These are phyloP conservation scores for Ptilorrhoa leucosticta DNA, from an alignment of 2,113 vertebrate species.

Conservation along the genomic window DNA sequence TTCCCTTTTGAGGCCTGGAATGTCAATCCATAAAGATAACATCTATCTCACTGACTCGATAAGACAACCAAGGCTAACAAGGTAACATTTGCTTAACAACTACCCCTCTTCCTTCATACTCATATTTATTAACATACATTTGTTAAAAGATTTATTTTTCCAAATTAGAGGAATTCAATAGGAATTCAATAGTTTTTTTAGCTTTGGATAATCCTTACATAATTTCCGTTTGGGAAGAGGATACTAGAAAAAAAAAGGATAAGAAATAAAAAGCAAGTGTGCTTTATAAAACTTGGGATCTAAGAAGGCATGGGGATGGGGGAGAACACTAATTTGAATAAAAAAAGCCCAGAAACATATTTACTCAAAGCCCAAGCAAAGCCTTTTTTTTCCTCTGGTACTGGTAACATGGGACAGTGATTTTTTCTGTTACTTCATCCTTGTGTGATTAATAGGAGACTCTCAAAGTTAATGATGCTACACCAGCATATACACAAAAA, in stretches of 20 bases:
- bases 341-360: background rate
- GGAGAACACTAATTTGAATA: background rate
- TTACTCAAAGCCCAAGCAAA: background rate
- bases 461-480: background rate
- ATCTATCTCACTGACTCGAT: background rate
- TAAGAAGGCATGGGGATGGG: accelerated
- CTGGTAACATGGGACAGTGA: background rate
- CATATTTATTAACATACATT: background rate
- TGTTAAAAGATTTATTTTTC: background rate
- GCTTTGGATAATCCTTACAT: background rate
- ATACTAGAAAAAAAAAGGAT: background rate
- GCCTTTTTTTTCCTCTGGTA: background rate
- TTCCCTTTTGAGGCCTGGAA: background rate
- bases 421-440: background rate
- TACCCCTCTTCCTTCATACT: background rate
- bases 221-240: background rate
- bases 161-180: background rate
- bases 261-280: background rate
- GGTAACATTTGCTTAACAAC: background rate
- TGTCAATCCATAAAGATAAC: background rate
- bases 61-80: background rate
- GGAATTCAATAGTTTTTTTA: background rate
- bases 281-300: background rate
- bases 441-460: background rate
- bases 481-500: background rate